phyloP scores from a whole-genome alignment of 2,113 vertebrate genomes.

The Himantopus leucocephalus region DNA sequence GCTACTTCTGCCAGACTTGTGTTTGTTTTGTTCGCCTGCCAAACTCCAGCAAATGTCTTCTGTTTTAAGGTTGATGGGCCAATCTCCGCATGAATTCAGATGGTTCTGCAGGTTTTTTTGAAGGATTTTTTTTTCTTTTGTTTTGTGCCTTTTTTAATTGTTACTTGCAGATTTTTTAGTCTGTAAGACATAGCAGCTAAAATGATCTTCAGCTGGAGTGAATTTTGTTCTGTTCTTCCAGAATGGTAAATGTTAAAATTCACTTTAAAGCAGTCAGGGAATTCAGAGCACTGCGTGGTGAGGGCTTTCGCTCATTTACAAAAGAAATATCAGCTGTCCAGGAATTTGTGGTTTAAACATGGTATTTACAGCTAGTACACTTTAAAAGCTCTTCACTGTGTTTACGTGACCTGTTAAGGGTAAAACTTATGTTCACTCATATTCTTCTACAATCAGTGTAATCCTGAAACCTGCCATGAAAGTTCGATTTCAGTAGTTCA shows the following conservation, averaged over 20 bases:
- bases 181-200: background rate
- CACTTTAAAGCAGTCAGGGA: background rate
- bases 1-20: slow-evolving; percentile 25
- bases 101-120: background rate
- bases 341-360: background rate
- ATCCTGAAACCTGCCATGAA: background rate
- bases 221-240: background rate
- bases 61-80: background rate
- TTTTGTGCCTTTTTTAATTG: background rate
- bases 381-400: background rate
- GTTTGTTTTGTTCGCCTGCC: slow-evolving; percentile 29
- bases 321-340: background rate
- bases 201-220: background rate
- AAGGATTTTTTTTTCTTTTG: background rate
- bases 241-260: background rate
- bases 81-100: background rate
- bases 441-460: background rate
- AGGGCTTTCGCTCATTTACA: background rate
- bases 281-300: background rate
- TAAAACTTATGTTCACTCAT: background rate
- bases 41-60: slow-evolving; percentile 46
- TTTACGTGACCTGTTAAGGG: background rate
- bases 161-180: background rate
- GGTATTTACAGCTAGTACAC: background rate
- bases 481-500: background rate